These are phyloP conservation scores for Sebastes matsubarae DNA, from an alignment of 2,797 vertebrate species.

Conservation along the genomic window DNA sequence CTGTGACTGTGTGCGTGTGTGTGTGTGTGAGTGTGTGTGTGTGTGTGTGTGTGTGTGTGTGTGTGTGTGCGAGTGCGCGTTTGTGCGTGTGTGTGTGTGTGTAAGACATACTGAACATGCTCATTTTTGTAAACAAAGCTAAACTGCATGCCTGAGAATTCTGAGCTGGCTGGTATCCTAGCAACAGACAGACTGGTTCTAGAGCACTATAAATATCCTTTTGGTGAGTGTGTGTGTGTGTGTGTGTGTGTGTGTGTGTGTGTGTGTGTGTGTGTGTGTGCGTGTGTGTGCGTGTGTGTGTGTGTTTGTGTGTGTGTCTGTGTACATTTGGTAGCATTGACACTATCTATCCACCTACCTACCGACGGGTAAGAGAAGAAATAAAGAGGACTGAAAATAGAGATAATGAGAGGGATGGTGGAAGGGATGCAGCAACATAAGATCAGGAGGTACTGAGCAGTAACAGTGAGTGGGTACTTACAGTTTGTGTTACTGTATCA, in stretches of 20 bases:
- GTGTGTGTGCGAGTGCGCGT: background rate
- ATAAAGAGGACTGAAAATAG: background rate
- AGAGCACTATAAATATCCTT: slow-evolving; percentile 55
- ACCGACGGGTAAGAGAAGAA: no score
- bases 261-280: slow-evolving; percentile 1
- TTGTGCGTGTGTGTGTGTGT: background rate
- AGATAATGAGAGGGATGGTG: background rate
- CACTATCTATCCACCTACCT: background rate
- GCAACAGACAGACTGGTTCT: slow-evolving; percentile 62
- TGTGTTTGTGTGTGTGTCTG: background rate
- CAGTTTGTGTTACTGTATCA: background rate
- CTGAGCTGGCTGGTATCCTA: slow-evolving; percentile 64
- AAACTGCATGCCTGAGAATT: slow-evolving; percentile 44
- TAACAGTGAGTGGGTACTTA: background rate
- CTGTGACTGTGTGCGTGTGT: no score
- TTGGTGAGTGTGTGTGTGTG: slow-evolving; percentile 12
- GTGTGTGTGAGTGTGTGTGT: background rate
- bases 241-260: slow-evolving; percentile 2
- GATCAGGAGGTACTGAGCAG: background rate
- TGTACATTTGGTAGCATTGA: background rate
- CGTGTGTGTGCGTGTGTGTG: background rate
- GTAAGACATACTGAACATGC: slow-evolving; percentile 13
- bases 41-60: background rate
- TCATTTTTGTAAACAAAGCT: slow-evolving; percentile 58
- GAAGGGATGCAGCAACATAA: background rate